phyloP scores from a whole-genome alignment of 2,797 vertebrate genomes.

The Chiroxiphia lanceolata region DNA sequence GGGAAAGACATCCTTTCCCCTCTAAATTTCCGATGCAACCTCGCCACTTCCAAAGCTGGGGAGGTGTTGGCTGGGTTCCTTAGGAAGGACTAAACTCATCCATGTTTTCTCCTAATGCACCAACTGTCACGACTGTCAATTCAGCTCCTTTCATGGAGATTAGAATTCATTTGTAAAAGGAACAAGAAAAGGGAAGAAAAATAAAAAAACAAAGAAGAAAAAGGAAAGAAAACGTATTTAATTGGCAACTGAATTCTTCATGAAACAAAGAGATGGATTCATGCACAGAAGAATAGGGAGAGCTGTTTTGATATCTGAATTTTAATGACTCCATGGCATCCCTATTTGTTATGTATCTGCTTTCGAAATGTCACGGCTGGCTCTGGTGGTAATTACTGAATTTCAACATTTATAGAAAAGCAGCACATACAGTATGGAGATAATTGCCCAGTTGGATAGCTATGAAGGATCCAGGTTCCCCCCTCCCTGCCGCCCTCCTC shows the following conservation, averaged over 20 bases:
- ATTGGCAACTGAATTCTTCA: constrained; percentile 59
- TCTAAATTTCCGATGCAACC: rapidly evolving
- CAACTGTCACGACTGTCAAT: neutral
- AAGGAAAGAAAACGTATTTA: constrained; percentile 56
- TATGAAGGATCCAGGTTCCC: constrained; percentile 58
- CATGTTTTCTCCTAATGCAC: neutral
- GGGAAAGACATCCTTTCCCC: neutral
- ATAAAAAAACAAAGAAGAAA: neutral
- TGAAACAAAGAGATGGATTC: constrained; percentile 63
- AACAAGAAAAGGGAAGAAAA: neutral
- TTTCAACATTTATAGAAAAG: constrained; percentile 71
- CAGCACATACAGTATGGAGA: constrained; percentile 66
- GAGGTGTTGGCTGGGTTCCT: constrained; percentile 4
- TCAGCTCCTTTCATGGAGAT: neutral
- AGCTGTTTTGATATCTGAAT: constrained; percentile 67
- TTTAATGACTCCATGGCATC: constrained; percentile 74
- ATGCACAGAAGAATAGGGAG: constrained; percentile 41
- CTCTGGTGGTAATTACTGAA: constrained; percentile 75
- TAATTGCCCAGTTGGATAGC: constrained; percentile 74
- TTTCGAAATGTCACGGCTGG: constrained; percentile 71
- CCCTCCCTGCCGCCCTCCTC: neutral
- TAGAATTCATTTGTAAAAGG: constrained; percentile 18
- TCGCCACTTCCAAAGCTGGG: neutral
- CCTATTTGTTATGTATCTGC: constrained; percentile 71
- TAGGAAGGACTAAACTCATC: neutral